Evolutionary conservation across 2,888 invertebrate genomes (phyloP).

Genomic region (Blastobasis lacticolella): DNA sequence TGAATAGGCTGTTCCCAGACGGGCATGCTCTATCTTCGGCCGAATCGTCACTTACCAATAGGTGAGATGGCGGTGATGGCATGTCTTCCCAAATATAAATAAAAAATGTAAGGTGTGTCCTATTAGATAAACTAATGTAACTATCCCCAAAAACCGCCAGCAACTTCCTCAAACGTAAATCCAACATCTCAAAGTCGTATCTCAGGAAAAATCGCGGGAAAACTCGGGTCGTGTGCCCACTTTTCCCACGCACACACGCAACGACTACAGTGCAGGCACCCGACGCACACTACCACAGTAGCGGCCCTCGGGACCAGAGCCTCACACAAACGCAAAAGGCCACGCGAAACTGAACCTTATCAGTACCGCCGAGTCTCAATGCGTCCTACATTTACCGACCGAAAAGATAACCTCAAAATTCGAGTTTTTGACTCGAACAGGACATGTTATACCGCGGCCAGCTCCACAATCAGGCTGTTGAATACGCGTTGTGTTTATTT

Average conservation of each 20-base stretch:
- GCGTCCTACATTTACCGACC: conserved; percentile 63
- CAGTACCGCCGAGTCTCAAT: conserved; percentile 35
- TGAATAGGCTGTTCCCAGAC: too few relatives aligned
- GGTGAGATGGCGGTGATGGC: too few relatives aligned
- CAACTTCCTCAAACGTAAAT: too few relatives aligned
- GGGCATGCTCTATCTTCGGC: too few relatives aligned
- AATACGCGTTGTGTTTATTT: conserved; percentile 17
- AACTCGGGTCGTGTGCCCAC: conserved; percentile 19
- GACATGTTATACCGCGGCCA: conserved; percentile 28
- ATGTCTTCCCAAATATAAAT: too few relatives aligned
- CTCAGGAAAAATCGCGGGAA: conserved; percentile 14
- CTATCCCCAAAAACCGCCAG: too few relatives aligned
- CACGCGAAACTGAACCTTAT: conserved; percentile 51
- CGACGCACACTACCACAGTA: conserved; percentile 22
- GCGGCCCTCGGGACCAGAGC: conserved; percentile 17
- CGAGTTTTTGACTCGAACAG: conserved; percentile 39
- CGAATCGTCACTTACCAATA: too few relatives aligned
- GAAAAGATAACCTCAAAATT: conserved; percentile 66
- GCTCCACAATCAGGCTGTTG: conserved; percentile 19
- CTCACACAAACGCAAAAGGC: conserved; percentile 34
- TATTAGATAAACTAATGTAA: too few relatives aligned
- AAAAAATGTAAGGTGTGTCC: too few relatives aligned
- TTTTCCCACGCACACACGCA: conserved; percentile 35
- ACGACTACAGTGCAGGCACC: conserved; percentile 15
- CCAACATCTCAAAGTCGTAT: too few relatives aligned